Conservation (phyloP, 2,888 invertebrate species). For the Ennomos quercinarius region DNA sequence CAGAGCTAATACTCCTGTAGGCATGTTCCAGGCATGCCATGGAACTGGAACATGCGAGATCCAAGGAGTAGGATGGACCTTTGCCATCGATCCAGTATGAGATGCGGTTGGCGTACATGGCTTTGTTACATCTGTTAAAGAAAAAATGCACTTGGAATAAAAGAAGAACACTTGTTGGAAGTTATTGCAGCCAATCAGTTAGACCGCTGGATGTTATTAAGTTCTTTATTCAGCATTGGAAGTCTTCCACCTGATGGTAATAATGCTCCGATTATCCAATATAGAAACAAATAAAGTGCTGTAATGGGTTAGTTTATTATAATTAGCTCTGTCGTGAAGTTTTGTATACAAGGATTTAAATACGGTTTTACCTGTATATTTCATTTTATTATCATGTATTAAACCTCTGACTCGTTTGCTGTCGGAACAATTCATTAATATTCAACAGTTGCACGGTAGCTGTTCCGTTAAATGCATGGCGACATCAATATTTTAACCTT, state of each 20-base stretch:
- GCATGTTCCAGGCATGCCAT: conserved; percentile 58
- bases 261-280: no score
- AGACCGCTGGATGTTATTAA: no score
- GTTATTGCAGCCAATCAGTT: no score
- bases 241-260: no score
- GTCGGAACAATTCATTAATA: conserved; percentile 35
- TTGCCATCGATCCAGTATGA: conserved; percentile 63
- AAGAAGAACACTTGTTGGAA: not conserved
- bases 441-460: conserved; percentile 22
- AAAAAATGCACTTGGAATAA: not conserved
- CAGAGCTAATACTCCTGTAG: conserved; percentile 52
- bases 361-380: no score
- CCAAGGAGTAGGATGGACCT: conserved; percentile 57
- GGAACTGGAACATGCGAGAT: conserved; percentile 56
- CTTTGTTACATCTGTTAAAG: conserved; percentile 54
- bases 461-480: conserved; percentile 30
- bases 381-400: not conserved
- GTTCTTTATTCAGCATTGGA: no score
- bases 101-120: conserved; percentile 63
- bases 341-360: no score
- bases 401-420: conserved; percentile 21
- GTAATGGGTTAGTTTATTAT: no score
- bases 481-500: conserved; percentile 38
- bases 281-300: no score
- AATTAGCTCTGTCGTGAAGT: no score